These are phyloP conservation scores for Caenorhabditis becei DNA, from an alignment of 2,888 invertebrate genomes.

Conservation along the genomic window DNA sequence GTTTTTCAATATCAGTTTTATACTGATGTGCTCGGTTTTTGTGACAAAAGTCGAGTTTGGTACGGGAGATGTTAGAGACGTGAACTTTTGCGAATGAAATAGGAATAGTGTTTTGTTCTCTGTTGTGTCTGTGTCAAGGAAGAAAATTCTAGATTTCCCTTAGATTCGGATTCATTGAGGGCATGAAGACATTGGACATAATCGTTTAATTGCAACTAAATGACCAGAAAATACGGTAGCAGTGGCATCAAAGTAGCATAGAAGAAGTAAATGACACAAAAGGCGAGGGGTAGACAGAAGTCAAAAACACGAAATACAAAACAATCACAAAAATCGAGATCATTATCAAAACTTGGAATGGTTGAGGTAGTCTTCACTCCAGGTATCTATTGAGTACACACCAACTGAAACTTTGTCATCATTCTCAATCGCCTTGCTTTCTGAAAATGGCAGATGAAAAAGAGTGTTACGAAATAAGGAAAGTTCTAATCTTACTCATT, in stretches of 20 bases:
- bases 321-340: conserved; percentile 13
- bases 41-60: neutral
- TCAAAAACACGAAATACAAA: neutral
- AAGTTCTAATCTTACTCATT: conserved; percentile 50
- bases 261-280: conserved; percentile 7
- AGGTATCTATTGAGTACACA: conserved; percentile 34
- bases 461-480: conserved; percentile 23
- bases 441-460: conserved; percentile 14
- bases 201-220: conserved; percentile 42
- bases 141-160: neutral
- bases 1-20: conserved; percentile 7
- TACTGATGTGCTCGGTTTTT: neutral
- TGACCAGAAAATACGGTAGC: conserved; percentile 36
- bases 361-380: conserved; percentile 27
- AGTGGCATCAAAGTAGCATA: conserved; percentile 46
- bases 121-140: conserved; percentile 32
- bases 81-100: conserved; percentile 9
- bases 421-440: conserved; percentile 15
- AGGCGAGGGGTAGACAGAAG: conserved; percentile 8
- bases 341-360: conserved; percentile 33
- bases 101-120: conserved; percentile 2
- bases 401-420: conserved; percentile 27
- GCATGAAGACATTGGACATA: conserved; percentile 26
- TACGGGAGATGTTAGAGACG: neutral
- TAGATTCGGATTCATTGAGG: neutral